Evolutionary conservation across 2,888 invertebrate species (phyloP).

Genomic region (Acanthococcus lagerstroemiae): DNA sequence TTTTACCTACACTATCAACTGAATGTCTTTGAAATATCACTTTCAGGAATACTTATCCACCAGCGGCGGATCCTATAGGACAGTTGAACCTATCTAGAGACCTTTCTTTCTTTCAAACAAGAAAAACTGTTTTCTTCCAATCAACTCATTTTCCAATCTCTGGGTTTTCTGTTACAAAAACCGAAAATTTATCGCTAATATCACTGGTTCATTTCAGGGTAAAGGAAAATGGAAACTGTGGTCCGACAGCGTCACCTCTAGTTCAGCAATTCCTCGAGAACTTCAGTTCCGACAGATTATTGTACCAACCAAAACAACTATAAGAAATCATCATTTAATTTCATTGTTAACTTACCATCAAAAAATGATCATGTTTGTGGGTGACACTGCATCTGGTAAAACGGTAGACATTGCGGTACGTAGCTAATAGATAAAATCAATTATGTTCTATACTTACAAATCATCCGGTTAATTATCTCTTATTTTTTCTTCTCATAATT

Average conservation of each 20-base stretch:
- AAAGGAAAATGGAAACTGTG: conserved; percentile 90
- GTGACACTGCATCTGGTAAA: conserved; percentile 92
- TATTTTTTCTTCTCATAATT: not conserved
- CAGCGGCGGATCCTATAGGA: too few relatives aligned
- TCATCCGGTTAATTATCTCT: not conserved
- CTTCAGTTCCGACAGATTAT: conserved; percentile 90
- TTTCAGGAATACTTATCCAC: too few relatives aligned
- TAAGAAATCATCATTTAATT: conserved; percentile 71
- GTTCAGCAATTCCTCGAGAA: conserved; percentile 73
- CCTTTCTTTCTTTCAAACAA: too few relatives aligned
- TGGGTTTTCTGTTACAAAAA: too few relatives aligned
- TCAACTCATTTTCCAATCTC: too few relatives aligned
- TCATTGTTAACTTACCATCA: conserved; percentile 66
- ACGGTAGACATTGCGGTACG: conserved; percentile 72
- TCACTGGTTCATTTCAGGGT: conserved; percentile 51
- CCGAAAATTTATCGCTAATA: too few relatives aligned
- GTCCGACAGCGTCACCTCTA: conserved; percentile 68
- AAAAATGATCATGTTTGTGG: conserved; percentile 77
- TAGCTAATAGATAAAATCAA: not conserved
- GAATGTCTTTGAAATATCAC: too few relatives aligned
- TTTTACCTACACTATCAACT: too few relatives aligned
- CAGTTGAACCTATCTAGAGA: too few relatives aligned
- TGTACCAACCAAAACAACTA: conserved; percentile 83
- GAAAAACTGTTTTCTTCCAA: too few relatives aligned
- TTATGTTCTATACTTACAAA: not conserved